A percentile compares a stretch with the other conserved stretches of the same genome.
Evolutionary conservation across 2,888 invertebrate species (phyloP).

Genomic region (Heliconius ismenius): DNA sequence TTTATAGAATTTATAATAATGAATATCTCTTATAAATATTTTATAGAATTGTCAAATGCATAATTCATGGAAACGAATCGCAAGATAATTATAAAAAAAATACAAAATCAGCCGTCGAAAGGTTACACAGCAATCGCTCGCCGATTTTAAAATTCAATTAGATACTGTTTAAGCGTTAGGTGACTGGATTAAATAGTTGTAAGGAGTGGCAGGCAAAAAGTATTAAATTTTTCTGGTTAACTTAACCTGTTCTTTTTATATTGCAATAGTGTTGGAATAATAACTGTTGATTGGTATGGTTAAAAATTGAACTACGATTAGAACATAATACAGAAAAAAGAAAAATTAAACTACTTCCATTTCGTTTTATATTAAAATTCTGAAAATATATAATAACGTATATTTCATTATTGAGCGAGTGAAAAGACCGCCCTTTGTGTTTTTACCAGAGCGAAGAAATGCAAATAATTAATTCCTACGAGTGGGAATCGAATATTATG

Average conservation of each 20-base stretch:
- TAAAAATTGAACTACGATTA: too few relatives aligned
- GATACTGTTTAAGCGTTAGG: background rate
- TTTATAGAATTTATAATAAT: background rate
- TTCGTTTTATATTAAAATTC: too few relatives aligned
- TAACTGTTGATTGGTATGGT: background rate
- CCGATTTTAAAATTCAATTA: constrained; percentile 11
- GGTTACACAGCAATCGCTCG: background rate
- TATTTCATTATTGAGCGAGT: too few relatives aligned
- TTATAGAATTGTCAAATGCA: constrained; percentile 7
- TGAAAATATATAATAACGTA: too few relatives aligned
- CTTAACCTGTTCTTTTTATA: background rate
- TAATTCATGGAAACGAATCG: constrained; percentile 10
- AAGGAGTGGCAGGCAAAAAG: background rate
- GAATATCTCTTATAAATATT: constrained; percentile 3
- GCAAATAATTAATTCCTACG: too few relatives aligned
- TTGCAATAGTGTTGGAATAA: background rate
- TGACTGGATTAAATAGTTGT: background rate
- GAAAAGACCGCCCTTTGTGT: too few relatives aligned
- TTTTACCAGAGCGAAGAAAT: too few relatives aligned
- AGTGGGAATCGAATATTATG: too few relatives aligned
- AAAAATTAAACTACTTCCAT: too few relatives aligned
- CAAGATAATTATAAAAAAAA: background rate
- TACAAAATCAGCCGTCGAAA: background rate
- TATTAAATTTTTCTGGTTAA: background rate
- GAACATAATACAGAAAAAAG: too few relatives aligned